Evolutionary conservation across 1,140 invertebrate genomes (phyloP).

Genomic region (Anagrus nilaparvatae): DNA sequence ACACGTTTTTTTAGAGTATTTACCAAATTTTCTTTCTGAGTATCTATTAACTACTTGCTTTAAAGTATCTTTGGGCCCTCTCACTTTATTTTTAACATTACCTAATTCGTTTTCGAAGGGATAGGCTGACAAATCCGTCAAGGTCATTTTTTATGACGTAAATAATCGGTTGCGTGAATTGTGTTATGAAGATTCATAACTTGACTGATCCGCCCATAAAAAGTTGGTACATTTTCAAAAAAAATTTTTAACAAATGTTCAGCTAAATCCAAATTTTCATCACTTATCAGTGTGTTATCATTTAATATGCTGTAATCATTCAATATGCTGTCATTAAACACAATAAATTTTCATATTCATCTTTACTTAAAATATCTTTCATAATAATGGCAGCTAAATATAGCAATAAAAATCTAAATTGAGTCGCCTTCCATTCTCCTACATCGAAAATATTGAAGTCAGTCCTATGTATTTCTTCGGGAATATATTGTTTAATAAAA

Average conservation of each 20-base stretch:
- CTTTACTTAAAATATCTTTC: not conserved
- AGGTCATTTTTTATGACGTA: not conserved
- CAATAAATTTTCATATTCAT: slow-evolving; percentile 7
- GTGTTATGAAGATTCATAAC: not conserved
- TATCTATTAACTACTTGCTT: not conserved
- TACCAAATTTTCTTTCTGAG: not conserved
- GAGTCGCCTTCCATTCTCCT: slow-evolving; percentile 7
- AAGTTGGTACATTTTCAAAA: no score
- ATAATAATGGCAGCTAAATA: slow-evolving; percentile 4
- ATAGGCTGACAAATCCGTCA: not conserved
- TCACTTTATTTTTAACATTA: not conserved
- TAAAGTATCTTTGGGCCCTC: not conserved
- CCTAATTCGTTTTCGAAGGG: slow-evolving; percentile 3
- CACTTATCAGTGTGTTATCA: no score
- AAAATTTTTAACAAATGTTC: no score
- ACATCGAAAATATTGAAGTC: slow-evolving; percentile 5
- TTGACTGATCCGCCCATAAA: no score
- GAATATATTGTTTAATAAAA: not conserved
- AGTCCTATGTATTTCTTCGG: slow-evolving; percentile 7
- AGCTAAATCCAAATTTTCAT: no score
- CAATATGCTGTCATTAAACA: no score
- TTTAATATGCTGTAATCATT: no score
- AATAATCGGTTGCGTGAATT: not conserved
- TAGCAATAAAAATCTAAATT: slow-evolving; percentile 8
- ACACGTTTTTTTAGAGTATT: not conserved